Conservation (phyloP, 2,888 invertebrate species). For the Cacoxenus indagator region DNA sequence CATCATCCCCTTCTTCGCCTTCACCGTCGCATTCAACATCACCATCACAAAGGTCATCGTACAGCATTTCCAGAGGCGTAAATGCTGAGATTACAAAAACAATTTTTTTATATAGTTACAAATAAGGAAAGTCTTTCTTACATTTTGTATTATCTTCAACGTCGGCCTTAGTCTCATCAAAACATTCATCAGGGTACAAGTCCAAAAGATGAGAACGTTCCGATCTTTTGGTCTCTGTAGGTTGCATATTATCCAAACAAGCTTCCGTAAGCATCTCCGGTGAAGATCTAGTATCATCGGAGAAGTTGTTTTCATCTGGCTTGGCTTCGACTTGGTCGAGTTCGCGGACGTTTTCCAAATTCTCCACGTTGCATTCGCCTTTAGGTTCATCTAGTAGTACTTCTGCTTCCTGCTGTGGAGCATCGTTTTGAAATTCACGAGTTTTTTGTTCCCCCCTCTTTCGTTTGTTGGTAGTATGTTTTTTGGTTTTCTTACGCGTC, state of each 20-base stretch:
- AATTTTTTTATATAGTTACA: not conserved
- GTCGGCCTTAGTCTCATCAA: slow-evolving; percentile 25
- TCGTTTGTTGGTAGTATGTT: slow-evolving; percentile 40
- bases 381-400: slow-evolving; percentile 29
- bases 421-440: slow-evolving; percentile 4
- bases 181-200: slow-evolving; percentile 71
- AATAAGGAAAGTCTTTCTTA: slow-evolving; percentile 27
- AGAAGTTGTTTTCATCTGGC: not conserved
- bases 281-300: not conserved
- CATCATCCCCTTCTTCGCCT: slow-evolving; percentile 55
- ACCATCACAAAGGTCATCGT: slow-evolving; percentile 44
- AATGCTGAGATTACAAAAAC: slow-evolving; percentile 17
- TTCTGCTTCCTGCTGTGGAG: slow-evolving; percentile 29
- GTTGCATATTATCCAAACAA: not conserved
- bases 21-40: no score
- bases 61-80: slow-evolving; percentile 44
- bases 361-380: slow-evolving; percentile 14
- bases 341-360: slow-evolving; percentile 5
- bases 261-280: not conserved
- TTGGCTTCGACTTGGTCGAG: not conserved
- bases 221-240: slow-evolving; percentile 34
- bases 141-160: slow-evolving; percentile 43
- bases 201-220: slow-evolving; percentile 74
- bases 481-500: slow-evolving; percentile 37
- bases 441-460: slow-evolving; percentile 33